These are phyloP conservation scores for Boleophthalmus pectinirostris DNA, from an alignment of 2,113 vertebrate genomes.

Conservation along the genomic window DNA sequence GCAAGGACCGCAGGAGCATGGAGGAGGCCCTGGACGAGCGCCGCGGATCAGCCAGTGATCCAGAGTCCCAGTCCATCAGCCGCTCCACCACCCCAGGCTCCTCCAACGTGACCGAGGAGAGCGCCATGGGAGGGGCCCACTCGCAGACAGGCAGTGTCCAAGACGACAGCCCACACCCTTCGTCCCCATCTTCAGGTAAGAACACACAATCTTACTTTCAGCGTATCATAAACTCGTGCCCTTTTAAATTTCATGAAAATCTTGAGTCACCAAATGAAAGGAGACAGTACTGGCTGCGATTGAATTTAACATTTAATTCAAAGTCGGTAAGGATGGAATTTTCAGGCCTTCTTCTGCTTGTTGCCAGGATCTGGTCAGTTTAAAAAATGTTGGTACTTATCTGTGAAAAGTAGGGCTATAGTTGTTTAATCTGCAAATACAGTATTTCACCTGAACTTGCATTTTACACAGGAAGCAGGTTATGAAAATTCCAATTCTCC, in stretches of 20 bases:
- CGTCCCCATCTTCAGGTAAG: slow-evolving; percentile 97
- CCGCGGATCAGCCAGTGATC: slow-evolving; percentile 95
- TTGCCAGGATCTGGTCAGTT: not conserved
- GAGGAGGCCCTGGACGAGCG: slow-evolving; percentile 91
- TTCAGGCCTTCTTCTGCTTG: not conserved
- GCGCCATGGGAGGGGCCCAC: slow-evolving; percentile 89
- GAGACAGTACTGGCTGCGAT: too few relatives aligned
- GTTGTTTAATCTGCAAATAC: not conserved
- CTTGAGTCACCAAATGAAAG: too few relatives aligned
- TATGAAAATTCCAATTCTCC: not conserved
- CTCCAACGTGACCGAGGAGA: slow-evolving; percentile 97
- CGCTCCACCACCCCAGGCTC: slow-evolving; percentile 96
- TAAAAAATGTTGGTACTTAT: not conserved
- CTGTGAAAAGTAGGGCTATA: not conserved
- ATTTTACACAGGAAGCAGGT: not conserved
- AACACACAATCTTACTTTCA: not conserved
- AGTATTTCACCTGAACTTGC: not conserved
- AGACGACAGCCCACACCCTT: slow-evolving; percentile 97
- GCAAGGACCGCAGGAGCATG: slow-evolving; percentile 85
- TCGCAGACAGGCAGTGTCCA: slow-evolving; percentile 96
- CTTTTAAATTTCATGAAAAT: not conserved
- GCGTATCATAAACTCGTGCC: not conserved
- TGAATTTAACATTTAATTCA: not conserved
- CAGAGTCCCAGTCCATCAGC: slow-evolving; percentile 97
- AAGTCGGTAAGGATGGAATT: too few relatives aligned